A percentile compares a stretch with the other conserved stretches of the same genome.
These are phyloP conservation scores for Dysmachus trigonus DNA, from an alignment of 2,888 invertebrate species.

Conservation along the genomic window DNA sequence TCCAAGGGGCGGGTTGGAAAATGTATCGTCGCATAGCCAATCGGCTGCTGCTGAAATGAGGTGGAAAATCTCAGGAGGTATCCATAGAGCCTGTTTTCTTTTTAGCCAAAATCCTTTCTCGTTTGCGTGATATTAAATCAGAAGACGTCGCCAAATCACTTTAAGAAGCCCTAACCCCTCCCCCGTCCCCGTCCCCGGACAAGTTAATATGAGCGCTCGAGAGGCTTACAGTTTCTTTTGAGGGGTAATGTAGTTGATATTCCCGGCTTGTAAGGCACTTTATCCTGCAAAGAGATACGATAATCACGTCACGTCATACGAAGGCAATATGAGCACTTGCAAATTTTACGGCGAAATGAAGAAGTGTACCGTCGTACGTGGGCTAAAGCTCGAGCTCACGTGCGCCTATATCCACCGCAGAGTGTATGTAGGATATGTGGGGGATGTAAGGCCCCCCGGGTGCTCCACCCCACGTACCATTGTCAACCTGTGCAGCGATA, in stretches of 20 bases:
- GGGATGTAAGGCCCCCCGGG: not conserved
- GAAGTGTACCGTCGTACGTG: not conserved
- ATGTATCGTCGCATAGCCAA: not conserved
- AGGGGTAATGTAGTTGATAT: constrained; percentile 7
- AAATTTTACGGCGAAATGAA: constrained; percentile 20
- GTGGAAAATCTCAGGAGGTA: not conserved
- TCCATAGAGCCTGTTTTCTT: not conserved
- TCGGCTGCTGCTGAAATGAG: not conserved
- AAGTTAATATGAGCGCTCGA: not conserved
- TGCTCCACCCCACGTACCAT: not conserved
- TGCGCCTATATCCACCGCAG: not conserved
- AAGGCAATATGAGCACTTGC: constrained; percentile 1
- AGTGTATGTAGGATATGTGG: not conserved
- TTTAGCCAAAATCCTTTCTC: not conserved
- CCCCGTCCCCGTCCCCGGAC: not conserved
- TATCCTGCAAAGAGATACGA: constrained; percentile 16
- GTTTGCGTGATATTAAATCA: not conserved
- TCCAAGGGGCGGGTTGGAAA: not conserved
- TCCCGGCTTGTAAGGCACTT: constrained; percentile 4
- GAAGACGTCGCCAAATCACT: not conserved
- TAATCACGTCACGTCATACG: constrained; percentile 12
- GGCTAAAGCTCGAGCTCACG: not conserved
- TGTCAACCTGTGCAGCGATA: not conserved
- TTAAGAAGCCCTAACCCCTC: not conserved
- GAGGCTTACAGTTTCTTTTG: not conserved